A percentile compares a stretch with the other conserved stretches of the same genome.
Conservation (phyloP, 2,113 vertebrate genomes). For the Diglossa brunneiventris region DNA sequence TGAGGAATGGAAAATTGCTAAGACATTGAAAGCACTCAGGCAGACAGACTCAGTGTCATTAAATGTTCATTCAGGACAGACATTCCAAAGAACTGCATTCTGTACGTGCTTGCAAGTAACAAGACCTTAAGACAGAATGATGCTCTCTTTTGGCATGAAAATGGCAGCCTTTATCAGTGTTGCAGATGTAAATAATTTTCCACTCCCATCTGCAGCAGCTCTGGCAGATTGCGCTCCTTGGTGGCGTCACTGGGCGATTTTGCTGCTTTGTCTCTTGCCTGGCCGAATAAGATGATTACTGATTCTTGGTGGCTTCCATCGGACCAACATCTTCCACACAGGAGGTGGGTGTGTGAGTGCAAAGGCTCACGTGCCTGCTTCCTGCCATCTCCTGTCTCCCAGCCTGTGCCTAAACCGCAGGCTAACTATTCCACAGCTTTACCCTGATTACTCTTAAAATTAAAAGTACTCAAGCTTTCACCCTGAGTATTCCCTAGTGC, state of each 20-base stretch:
- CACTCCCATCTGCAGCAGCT: background rate
- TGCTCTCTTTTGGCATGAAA: background rate
- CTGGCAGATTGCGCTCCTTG: background rate
- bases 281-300: background rate
- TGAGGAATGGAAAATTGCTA: conserved; percentile 24
- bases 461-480: background rate
- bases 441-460: background rate
- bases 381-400: background rate
- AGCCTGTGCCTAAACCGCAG: background rate
- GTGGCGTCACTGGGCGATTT: accelerated
- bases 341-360: background rate
- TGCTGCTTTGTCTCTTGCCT: background rate
- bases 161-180: background rate
- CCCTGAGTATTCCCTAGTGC: background rate
- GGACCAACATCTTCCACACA: background rate
- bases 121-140: background rate
- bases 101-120: background rate
- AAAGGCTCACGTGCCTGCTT: background rate
- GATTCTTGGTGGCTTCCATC: background rate
- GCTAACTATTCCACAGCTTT: background rate
- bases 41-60: background rate
- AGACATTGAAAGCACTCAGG: background rate
- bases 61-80: background rate
- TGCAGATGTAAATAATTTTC: background rate
- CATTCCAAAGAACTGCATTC: background rate